Conservation (phyloP, 2,888 invertebrate genomes). For the Calliopum simillimum region DNA sequence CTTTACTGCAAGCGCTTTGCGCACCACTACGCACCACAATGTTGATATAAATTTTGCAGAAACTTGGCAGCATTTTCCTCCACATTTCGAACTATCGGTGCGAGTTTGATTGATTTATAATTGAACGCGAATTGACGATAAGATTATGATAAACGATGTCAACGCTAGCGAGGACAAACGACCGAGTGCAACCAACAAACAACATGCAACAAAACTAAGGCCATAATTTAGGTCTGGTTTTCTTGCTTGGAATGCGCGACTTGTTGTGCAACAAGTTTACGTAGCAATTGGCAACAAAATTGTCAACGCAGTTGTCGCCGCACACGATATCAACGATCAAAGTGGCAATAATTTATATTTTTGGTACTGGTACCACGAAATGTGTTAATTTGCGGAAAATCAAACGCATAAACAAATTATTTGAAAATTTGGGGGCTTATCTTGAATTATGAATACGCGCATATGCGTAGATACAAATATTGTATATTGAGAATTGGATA, state of each 20-base stretch:
- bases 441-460: too few species aligned
- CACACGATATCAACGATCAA: too few species aligned
- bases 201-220: slow-evolving; percentile 36
- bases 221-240: slow-evolving; percentile 18
- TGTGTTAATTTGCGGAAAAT: too few species aligned
- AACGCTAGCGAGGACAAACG: background rate
- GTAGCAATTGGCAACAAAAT: slow-evolving; percentile 6
- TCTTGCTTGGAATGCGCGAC: background rate
- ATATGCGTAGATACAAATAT: too few species aligned
- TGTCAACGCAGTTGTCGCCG: too few species aligned
- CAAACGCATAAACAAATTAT: too few species aligned
- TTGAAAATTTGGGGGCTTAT: too few species aligned
- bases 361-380: too few species aligned
- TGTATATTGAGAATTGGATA: too few species aligned
- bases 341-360: too few species aligned
- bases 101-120: slow-evolving; percentile 64
- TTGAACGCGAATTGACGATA: slow-evolving; percentile 63
- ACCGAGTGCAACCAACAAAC: background rate
- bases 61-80: slow-evolving; percentile 7
- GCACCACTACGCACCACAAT: too few species aligned
- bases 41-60: background rate
- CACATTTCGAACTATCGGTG: slow-evolving; percentile 34
- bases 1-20: too few species aligned
- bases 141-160: slow-evolving; percentile 61
- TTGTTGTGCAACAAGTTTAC: slow-evolving; percentile 23